Percentiles rank a stretch among this genome's conserved stretches.
phyloP scores from a whole-genome alignment of 2,888 invertebrate genomes.

The Nemotelus nigrinus region DNA sequence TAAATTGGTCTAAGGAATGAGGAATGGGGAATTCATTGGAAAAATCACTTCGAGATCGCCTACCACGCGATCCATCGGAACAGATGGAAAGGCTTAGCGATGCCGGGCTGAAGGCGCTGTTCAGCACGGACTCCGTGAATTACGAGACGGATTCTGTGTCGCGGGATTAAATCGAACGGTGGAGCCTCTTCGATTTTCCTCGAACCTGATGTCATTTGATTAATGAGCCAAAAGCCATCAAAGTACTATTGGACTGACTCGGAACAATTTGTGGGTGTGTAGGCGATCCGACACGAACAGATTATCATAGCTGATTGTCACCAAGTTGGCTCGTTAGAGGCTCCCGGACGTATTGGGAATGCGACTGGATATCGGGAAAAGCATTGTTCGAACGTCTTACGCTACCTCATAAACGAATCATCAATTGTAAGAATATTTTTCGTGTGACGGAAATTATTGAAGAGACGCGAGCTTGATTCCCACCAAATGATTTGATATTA shows the following conservation, averaged over 20 bases:
- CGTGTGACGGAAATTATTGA: too few species aligned
- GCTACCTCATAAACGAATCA: not conserved
- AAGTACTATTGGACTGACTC: slow-evolving; percentile 30
- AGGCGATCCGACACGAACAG: slow-evolving; percentile 38
- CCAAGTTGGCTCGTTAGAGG: slow-evolving; percentile 23
- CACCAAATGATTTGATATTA: too few species aligned
- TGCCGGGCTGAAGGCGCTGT: not conserved
- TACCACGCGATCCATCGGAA: slow-evolving; percentile 25
- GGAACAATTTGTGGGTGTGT: slow-evolving; percentile 40
- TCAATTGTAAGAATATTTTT: slow-evolving; percentile 9
- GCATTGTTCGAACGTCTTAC: slow-evolving; percentile 25
- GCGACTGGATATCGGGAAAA: not conserved
- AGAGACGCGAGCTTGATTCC: too few species aligned
- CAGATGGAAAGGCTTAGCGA: not conserved
- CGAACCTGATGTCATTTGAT: slow-evolving; percentile 29
- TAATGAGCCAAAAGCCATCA: slow-evolving; percentile 33
- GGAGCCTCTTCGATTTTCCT: not conserved
- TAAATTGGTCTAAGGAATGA: slow-evolving; percentile 27
- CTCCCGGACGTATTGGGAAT: not conserved
- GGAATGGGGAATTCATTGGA: slow-evolving; percentile 39
- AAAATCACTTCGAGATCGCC: slow-evolving; percentile 23
- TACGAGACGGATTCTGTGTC: slow-evolving; percentile 22
- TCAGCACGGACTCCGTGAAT: not conserved
- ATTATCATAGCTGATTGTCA: slow-evolving; percentile 43
- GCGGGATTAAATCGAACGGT: slow-evolving; percentile 17